Evolutionary conservation across 2,113 vertebrate species (phyloP), one percentile per base, ranked within the genome.

Genomic region (Ranitomeya imitator): DNA sequence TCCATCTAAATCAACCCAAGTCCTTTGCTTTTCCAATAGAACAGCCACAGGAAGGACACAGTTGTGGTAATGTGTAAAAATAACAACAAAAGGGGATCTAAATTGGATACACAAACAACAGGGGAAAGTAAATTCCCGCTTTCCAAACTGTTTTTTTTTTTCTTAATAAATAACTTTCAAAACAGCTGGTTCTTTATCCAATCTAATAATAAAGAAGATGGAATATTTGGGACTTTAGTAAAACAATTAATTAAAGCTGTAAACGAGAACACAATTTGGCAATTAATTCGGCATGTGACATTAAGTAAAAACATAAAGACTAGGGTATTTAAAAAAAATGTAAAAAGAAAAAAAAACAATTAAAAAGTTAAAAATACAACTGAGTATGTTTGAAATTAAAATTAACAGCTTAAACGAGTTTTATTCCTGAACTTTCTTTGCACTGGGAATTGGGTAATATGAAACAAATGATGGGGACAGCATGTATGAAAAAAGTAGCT

Each of bases 1-100:
- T 88, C 80, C 80, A 31, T 65, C 87, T 77, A 83, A 83, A 84
- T 67, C 87, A 88, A 19, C 87, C 57, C 61, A 79, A 87, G 63
- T 61, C 74, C 76, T 69, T 61, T 63, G n/a, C 18, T 69, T 71
- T 87, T 80, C 51, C 77, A 87, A 69, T 59, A 71, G 26, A 69
- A 80, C 37, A 88, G 63, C 69, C 55, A 83, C 69, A 65, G 59
- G 59, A 65, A 76, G 59, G 16, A 31, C 45, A 52, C 71, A 19
- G n/a, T 60, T 74, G 86, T 61, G 79, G 79, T 14, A 26, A 57
- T 26, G 86, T 61, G 31, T 73, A 59, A 83, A 88, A 88, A 88
- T 81, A 88, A 71, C 67, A 82, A 73, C 67, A 88, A 74, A 81
- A 54, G 37, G 82, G 63, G 19, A 13, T 23, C 10, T 63, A 52